Percentiles rank a stretch among this genome's conserved stretches.
Conservation (phyloP, 2,888 invertebrate genomes). For the Mongoloraphidia duomilia region DNA sequence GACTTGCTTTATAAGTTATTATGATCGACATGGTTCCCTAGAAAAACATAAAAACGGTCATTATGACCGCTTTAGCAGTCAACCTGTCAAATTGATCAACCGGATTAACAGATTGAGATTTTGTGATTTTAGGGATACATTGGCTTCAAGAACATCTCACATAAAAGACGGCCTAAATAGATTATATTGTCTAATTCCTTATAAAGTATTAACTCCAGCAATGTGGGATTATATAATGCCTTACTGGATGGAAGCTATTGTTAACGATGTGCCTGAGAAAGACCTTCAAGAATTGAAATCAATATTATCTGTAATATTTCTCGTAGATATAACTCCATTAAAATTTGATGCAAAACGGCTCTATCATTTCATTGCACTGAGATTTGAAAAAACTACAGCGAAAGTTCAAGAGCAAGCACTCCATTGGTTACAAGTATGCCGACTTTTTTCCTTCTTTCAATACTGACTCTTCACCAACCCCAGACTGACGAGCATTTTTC, state of each 20-base stretch:
- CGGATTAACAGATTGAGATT: slow-evolving; percentile 1
- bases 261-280: slow-evolving; percentile 79
- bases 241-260: slow-evolving; percentile 96
- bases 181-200: slow-evolving; percentile 90
- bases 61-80: not conserved
- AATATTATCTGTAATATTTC: slow-evolving; percentile 82
- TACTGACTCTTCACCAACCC: too few species aligned
- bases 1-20: too few species aligned
- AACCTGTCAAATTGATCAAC: slow-evolving; percentile 2
- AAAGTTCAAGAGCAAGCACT: slow-evolving; percentile 78
- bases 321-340: slow-evolving; percentile 88
- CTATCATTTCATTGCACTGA: slow-evolving; percentile 82
- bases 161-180: slow-evolving; percentile 90
- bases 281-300: slow-evolving; percentile 74
- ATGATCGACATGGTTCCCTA: too few species aligned
- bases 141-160: slow-evolving; percentile 76
- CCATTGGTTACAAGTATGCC: slow-evolving; percentile 65
- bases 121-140: slow-evolving; percentile 49
- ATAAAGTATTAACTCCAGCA: slow-evolving; percentile 90
- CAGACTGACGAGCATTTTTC: too few species aligned
- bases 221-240: slow-evolving; percentile 99
- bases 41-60: too few species aligned
- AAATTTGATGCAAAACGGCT: slow-evolving; percentile 90
- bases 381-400: slow-evolving; percentile 67
- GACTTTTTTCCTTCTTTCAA: too few species aligned